These are phyloP conservation scores for Chrysochloris asiatica DNA, from an alignment of 2,113 vertebrate species.

Conservation along the genomic window DNA sequence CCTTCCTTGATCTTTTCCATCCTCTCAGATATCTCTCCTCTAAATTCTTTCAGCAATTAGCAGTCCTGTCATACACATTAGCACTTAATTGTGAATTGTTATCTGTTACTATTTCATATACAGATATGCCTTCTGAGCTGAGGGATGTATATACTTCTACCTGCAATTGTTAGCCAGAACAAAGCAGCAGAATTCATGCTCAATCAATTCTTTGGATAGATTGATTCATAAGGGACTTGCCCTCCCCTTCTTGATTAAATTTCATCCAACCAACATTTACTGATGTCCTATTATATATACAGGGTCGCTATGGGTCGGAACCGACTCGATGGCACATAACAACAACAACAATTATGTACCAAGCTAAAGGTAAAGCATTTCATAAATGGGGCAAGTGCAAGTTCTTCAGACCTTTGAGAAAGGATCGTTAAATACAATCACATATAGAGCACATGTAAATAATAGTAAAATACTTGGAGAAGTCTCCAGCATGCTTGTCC, in stretches of 20 bases:
- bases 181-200: background rate
- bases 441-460: too few species aligned
- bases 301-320: too few species aligned
- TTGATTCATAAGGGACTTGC: background rate
- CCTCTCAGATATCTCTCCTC: background rate
- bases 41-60: background rate
- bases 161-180: background rate
- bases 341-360: too few species aligned
- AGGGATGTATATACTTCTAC: background rate
- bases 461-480: background rate
- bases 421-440: too few species aligned
- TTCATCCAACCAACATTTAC: background rate
- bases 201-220: background rate
- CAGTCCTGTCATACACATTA: background rate
- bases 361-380: background rate
- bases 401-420: too few species aligned
- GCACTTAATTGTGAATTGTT: background rate
- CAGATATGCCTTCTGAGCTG: background rate
- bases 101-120: background rate
- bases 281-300: too few species aligned
- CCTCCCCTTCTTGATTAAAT: background rate
- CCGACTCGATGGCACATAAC: too few species aligned
- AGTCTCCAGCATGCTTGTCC: background rate
- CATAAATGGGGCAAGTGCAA: accelerated
- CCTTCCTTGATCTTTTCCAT: background rate